Base-by-base conservation (phyloP, 1,140 invertebrate species). In the Galendromus occidentalis region DNA sequence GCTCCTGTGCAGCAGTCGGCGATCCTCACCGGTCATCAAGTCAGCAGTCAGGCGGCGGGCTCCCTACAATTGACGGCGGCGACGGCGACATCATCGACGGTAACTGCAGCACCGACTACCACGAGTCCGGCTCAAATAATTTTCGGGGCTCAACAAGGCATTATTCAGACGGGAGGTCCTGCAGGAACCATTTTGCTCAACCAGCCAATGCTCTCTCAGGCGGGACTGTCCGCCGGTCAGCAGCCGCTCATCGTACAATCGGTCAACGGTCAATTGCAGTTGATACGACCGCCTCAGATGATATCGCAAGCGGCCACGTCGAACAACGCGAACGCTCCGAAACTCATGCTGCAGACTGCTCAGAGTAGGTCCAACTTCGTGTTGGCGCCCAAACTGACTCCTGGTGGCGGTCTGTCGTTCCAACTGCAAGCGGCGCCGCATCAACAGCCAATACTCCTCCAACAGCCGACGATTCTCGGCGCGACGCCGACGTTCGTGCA, bases 201-300 rank as follows among this genome's bases (percentile, higher is more conserved):
- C 51, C 51, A 59, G 51, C 25, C 51, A 12, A 59, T 59, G 51
- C 51, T 59, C 25, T 33, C 25, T 17, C 51, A 59, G 25, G 51
- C 51, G 14, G 51, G 25, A 4, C 18, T 28, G 18, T 47, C 45
- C 7, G 25, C 51, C 25, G 51, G 51, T 25, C 51, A 59, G 2
- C 51, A 59, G 20, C 51, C 51, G 33, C 33, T 59, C 14, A 29
- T 59, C 22, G 51, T 59, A 14, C 51, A 59, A 33, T 59, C 51
- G 51, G 51, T 59, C 1, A 59, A 59, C 51, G 51, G 51, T 33
- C 51, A 59, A 59, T 33, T 59, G 51, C 51, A 59, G 51, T 25
- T 59, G 14, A 59, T 59, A 17, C 51, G 25, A 25, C 45, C 45
- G 28, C 45, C 45, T 28, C 45, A 47, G 45, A 20, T 22, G 45